Percentiles rank a stretch among this genome's conserved stretches.
These are phyloP conservation scores for Rhipidura dahli DNA, from an alignment of 2,113 vertebrate species.

Conservation along the genomic window DNA sequence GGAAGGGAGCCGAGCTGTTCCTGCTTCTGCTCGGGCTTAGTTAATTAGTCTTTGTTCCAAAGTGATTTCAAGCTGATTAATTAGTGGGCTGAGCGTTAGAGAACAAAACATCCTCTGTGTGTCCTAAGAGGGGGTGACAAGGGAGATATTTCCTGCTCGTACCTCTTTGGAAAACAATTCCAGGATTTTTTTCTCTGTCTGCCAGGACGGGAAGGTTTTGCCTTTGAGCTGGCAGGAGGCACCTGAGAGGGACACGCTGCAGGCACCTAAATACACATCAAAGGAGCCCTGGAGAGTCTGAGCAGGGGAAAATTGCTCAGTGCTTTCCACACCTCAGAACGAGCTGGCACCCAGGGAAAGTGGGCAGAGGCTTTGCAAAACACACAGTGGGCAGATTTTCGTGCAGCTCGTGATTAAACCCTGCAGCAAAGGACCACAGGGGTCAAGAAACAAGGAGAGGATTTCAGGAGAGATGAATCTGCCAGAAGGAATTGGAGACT, in stretches of 20 bases:
- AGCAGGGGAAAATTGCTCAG: background rate
- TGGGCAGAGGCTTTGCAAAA: background rate
- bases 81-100: background rate
- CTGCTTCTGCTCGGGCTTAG: background rate
- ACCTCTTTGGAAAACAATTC: background rate
- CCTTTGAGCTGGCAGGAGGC: background rate
- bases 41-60: background rate
- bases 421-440: background rate
- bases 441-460: background rate
- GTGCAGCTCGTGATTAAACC: background rate
- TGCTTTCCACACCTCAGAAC: fast-evolving
- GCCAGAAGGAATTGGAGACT: background rate
- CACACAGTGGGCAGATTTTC: background rate
- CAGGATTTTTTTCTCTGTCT: background rate
- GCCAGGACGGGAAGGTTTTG: background rate
- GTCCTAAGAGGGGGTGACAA: background rate
- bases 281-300: background rate
- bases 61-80: background rate
- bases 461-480: background rate
- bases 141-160: background rate
- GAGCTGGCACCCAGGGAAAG: background rate
- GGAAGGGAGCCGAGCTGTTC: background rate
- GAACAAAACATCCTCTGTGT: background rate
- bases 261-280: background rate
- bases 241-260: background rate